Evolutionary conservation across 2,797 vertebrate genomes (phyloP), one percentile per base, ranked within the genome.

Genomic region (Linurgus olivaceus): DNA sequence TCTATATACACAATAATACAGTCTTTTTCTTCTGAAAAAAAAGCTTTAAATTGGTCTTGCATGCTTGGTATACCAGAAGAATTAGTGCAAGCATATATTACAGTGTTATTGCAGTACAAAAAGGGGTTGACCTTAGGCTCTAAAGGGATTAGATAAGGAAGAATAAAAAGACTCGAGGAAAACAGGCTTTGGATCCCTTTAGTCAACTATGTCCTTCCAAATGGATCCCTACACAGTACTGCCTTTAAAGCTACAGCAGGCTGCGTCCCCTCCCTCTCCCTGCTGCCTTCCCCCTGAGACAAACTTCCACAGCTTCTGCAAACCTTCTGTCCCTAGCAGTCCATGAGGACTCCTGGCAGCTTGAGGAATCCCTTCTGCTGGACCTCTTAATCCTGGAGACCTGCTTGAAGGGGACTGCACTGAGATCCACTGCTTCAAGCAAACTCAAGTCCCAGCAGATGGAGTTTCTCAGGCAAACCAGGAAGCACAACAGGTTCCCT

Each of bases 51-150:
- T 93, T 82, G 77, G 77, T 97, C 97, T 97, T 96, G 97, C 98
- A 98, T 98, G 98, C 98, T 97, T 48, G 82, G 89, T 97, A 95
- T 96, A 97, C 97, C 92, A 81, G 97, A 97, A 96, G 98, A 98
- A 95, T 88, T 98, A 98, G 98, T 98, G 99, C 98, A 99, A 99
- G 99, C 99, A 98, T 98, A 98, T 98, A 98, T 98, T 99, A 99
- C 99, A 99, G 96, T 98, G 96, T 97, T 98, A 98, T 97, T 98
- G 98, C 98, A 98, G 98, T 98, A 98, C 96, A 99, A 99, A 98
- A 98, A 89, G 61, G 86, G 61, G 72, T 78, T 94, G 86, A 96
- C 89, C 70, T 94, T 95, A 90, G 89, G 80, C 87, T 96, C 88
- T 95, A 91, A 82, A 84, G 95, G 92, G 52, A 65, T 95, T 82